phyloP scores from a whole-genome alignment of 2,888 invertebrate genomes.

The Polymixis flavicincta region DNA sequence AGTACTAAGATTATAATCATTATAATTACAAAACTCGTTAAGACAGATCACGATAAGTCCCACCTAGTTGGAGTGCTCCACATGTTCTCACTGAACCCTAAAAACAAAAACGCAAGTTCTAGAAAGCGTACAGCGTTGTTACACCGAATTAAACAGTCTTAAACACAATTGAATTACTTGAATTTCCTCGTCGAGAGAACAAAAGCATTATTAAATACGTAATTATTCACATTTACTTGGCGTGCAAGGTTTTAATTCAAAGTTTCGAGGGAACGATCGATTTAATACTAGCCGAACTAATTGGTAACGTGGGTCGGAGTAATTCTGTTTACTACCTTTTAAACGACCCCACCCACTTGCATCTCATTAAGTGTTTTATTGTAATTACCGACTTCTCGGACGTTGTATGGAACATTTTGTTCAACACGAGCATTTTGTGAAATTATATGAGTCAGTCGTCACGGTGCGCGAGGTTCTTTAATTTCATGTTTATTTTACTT shows the following conservation, averaged over 20 bases:
- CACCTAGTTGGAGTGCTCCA: neutral
- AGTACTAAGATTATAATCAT: neutral
- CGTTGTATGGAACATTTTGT: slow-evolving; percentile 69
- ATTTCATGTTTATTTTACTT: slow-evolving; percentile 63
- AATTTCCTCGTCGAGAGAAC: slow-evolving; percentile 90
- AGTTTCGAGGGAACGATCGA: slow-evolving; percentile 84
- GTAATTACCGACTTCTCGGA: slow-evolving; percentile 75
- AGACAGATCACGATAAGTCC: neutral
- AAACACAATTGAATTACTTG: slow-evolving; percentile 91
- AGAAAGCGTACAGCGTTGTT: slow-evolving; percentile 84
- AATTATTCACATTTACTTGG: slow-evolving; percentile 90
- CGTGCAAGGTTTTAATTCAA: slow-evolving; percentile 86
- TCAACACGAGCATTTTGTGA: slow-evolving; percentile 67
- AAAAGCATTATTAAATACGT: slow-evolving; percentile 91
- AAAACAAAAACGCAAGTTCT: slow-evolving; percentile 76
- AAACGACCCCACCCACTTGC: slow-evolving; percentile 87
- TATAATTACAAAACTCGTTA: neutral
- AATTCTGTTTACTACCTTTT: slow-evolving; percentile 90
- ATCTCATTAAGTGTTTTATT: slow-evolving; percentile 79
- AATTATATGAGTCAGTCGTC: slow-evolving; percentile 69
- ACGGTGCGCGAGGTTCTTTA: slow-evolving; percentile 62
- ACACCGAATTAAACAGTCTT: slow-evolving; percentile 87
- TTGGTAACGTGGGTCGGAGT: slow-evolving; percentile 88
- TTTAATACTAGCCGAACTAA: slow-evolving; percentile 90
- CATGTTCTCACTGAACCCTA: slow-evolving; percentile 65